phyloP scores from a whole-genome alignment of 1,140 invertebrate genomes.

The Drosophila azteca region DNA sequence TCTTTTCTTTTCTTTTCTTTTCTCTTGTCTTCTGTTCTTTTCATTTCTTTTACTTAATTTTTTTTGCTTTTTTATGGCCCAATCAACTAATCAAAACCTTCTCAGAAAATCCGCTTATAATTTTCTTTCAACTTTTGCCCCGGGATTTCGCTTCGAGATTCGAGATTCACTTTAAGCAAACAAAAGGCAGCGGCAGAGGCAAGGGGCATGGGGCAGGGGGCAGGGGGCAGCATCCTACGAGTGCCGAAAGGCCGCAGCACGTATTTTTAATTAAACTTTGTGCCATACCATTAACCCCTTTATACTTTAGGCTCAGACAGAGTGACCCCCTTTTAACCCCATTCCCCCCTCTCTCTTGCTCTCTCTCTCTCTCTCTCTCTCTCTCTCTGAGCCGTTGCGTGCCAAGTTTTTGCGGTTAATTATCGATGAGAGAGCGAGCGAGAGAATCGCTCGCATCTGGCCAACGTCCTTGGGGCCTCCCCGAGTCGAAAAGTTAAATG shows the following conservation, averaged over 20 bases:
- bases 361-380: background rate
- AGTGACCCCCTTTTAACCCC: slow-evolving; percentile 9
- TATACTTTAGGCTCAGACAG: slow-evolving; percentile 26
- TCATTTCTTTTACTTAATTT: background rate
- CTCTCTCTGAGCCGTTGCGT: slow-evolving; percentile 43
- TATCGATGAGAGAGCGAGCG: slow-evolving; percentile 62
- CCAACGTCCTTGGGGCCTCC: slow-evolving; percentile 16
- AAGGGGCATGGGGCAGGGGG: too few relatives aligned
- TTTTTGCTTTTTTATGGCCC: background rate
- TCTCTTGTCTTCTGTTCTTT: slow-evolving; percentile 1
- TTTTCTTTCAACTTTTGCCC: slow-evolving; percentile 43
- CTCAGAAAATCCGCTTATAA: slow-evolving; percentile 26
- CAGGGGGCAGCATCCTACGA: background rate
- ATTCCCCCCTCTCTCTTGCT: background rate
- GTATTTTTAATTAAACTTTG: slow-evolving; percentile 76
- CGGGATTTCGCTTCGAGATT: slow-evolving; percentile 24
- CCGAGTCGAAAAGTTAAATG: slow-evolving; percentile 70
- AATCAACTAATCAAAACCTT: slow-evolving; percentile 44
- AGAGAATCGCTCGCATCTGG: slow-evolving; percentile 22
- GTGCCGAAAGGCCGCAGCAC: slow-evolving; percentile 10
- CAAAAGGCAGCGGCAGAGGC: background rate
- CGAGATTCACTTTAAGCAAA: slow-evolving; percentile 51
- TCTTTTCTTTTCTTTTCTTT: slow-evolving; percentile 2
- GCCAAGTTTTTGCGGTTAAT: slow-evolving; percentile 76
- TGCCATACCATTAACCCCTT: slow-evolving; percentile 59